Percentiles rank a stretch among this genome's conserved stretches.
phyloP scores from a whole-genome alignment of 2,888 invertebrate species.

The Drosophila aldrichi region DNA sequence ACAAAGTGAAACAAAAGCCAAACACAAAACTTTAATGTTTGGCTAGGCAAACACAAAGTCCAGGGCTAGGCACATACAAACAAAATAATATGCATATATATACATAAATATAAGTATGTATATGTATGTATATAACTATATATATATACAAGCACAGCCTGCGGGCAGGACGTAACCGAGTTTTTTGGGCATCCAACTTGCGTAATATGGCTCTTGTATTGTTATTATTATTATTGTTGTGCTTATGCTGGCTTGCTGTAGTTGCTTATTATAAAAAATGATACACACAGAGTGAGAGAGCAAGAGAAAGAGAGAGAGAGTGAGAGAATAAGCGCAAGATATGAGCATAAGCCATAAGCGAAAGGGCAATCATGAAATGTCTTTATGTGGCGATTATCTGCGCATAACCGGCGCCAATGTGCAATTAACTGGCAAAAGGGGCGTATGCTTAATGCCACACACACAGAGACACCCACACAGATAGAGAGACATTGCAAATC shows the following conservation, averaged over 20 bases:
- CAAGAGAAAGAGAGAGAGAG: slow-evolving; percentile 9
- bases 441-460: slow-evolving; percentile 1
- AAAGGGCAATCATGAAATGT: slow-evolving; percentile 68
- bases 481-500: not conserved
- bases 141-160: slow-evolving; percentile 13
- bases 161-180: slow-evolving; percentile 30
- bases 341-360: slow-evolving; percentile 43
- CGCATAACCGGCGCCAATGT: slow-evolving; percentile 62
- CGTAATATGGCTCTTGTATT: slow-evolving; percentile 38
- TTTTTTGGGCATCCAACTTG: slow-evolving; percentile 44
- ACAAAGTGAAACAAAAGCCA: slow-evolving; percentile 36
- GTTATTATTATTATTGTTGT: slow-evolving; percentile 41
- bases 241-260: slow-evolving; percentile 29
- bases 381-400: slow-evolving; percentile 78
- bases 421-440: slow-evolving; percentile 65
- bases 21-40: slow-evolving; percentile 76
- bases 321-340: not conserved
- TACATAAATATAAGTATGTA: not conserved
- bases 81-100: not conserved
- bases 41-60: slow-evolving; percentile 70
- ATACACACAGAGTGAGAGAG: slow-evolving; percentile 27
- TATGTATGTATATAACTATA: not conserved
- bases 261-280: slow-evolving; percentile 57
- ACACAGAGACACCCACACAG: not conserved
- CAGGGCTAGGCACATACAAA: slow-evolving; percentile 5